These are phyloP conservation scores for Pseudolaguvia tuberculata DNA, from an alignment of 2,113 vertebrate genomes.

Conservation along the genomic window DNA sequence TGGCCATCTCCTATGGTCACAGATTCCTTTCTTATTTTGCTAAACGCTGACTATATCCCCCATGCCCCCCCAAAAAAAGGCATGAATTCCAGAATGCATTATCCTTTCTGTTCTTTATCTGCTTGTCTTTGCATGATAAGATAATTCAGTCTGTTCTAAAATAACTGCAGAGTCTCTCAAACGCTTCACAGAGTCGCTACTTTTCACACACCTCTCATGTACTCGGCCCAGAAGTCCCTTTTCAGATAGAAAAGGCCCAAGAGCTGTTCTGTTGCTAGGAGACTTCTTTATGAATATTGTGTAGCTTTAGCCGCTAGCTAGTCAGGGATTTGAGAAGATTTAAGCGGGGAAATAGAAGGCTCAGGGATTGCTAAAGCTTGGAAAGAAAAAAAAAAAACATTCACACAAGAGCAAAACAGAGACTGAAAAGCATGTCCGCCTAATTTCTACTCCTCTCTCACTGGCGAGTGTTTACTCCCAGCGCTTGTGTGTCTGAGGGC, in stretches of 20 bases:
- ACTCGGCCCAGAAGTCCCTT: conserved; percentile 34
- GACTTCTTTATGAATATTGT: conserved; percentile 55
- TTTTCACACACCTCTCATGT: conserved; percentile 24
- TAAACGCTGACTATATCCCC: conserved; percentile 4
- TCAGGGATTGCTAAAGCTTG: conserved; percentile 52
- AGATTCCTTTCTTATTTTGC: background rate
- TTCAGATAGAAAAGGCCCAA: conserved; percentile 41
- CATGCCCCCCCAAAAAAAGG: background rate
- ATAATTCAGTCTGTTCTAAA: background rate
- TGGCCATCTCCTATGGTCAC: background rate
- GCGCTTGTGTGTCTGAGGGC: conserved; percentile 27
- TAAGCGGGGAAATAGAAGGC: conserved; percentile 49
- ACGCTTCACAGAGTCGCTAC: background rate
- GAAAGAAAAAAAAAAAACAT: conserved; percentile 44
- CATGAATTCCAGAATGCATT: background rate
- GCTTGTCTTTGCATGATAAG: background rate
- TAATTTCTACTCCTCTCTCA: conserved; percentile 50
- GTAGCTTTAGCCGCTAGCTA: conserved; percentile 54
- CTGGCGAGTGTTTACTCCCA: conserved; percentile 41
- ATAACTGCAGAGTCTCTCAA: background rate
- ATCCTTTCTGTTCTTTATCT: background rate
- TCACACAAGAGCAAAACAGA: conserved; percentile 37
- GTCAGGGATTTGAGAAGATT: conserved; percentile 54
- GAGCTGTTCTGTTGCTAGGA: conserved; percentile 63
- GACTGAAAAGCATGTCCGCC: conserved; percentile 50